Conservation (phyloP, 2,113 vertebrate genomes). For the Saccopteryx leptura region DNA sequence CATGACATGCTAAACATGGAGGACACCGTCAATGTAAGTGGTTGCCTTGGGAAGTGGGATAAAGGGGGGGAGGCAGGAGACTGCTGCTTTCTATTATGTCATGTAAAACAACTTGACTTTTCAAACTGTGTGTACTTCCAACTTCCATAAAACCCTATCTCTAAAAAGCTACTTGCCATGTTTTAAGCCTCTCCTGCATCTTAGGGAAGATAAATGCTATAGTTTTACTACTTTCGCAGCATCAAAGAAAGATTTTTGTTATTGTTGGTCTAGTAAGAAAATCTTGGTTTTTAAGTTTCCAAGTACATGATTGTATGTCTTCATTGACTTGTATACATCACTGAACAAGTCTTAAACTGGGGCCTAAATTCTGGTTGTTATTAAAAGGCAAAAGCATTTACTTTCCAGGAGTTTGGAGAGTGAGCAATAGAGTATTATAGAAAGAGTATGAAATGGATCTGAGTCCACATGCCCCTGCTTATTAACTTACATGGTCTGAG, state of each 20-base stretch:
- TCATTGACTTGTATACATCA: slow-evolving; percentile 31
- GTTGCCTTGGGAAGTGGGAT: neutral
- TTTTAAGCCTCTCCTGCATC: slow-evolving; percentile 58
- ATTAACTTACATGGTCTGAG: neutral
- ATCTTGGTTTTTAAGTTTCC: slow-evolving; percentile 5
- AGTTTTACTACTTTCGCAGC: slow-evolving; percentile 11
- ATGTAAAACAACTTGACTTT: slow-evolving; percentile 37
- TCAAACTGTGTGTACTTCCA: slow-evolving; percentile 16
- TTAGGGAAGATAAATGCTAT: slow-evolving; percentile 50
- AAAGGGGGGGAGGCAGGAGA: neutral
- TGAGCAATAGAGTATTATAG: neutral
- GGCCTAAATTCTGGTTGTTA: slow-evolving; percentile 58
- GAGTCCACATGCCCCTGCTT: neutral
- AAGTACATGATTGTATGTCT: slow-evolving; percentile 21
- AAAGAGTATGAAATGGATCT: neutral
- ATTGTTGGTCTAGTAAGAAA: slow-evolving; percentile 52
- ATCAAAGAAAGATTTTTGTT: neutral
- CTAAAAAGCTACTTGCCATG: slow-evolving; percentile 52
- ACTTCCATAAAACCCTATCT: slow-evolving; percentile 56
- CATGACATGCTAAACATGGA: neutral
- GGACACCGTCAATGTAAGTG: neutral
- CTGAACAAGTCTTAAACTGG: slow-evolving; percentile 50
- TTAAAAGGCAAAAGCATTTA: slow-evolving; percentile 56
- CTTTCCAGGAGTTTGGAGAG: slow-evolving; percentile 52
- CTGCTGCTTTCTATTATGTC: neutral